Base-by-base conservation (phyloP, 2,113 vertebrate species). In the Piaya cayana region DNA sequence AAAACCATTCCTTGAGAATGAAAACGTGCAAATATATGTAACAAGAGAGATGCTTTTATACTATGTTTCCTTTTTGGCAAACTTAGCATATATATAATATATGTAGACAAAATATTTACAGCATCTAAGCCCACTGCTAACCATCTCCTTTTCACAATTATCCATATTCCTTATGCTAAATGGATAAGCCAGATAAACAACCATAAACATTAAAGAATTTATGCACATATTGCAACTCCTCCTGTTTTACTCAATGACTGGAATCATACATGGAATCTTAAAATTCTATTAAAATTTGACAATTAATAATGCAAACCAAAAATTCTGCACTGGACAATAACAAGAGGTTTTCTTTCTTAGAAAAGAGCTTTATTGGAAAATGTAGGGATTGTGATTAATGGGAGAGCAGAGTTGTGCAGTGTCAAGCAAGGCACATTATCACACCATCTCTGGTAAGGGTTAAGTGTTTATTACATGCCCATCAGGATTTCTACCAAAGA, bases 41-140 rank as follows among this genome's bases (percentile, higher is more conserved):
- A 53, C 60, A 92, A 82, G 6, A 86, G 30, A 86, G 18, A 65
- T 55, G 6, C 8, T 74, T 82, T 49, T 67, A 64, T 72, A 65
- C 78, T 82, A 49, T 39, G 23, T 12, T 90, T 90, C 8, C 5
- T 91, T 91, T 67, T 79, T 90, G 77, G 19, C 37, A 89, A n/a
- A 78, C 8, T 88, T 88, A 63, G 91, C 9, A 8, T 63, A 17
- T 53, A 25, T 45, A 56, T 22, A 76, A 67, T 91, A 80, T 53
- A 82, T 37, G 13, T 55, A 93, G 50, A 53, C 74, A 92, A 89
- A 97, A 95, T 95, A 95, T 93, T 94, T 93, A 83, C 80, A 93
- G 63, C 11, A 26, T 91, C 52, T 91, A 53, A 87, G 14, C 70
- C 45, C 49, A 89, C 92, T 96, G 56, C 32, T 75, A 72, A 27